These are phyloP conservation scores for Hexactinellida sp. DNA, from an alignment of 37 sponge, comb jelly and placozoan species.

Conservation along the genomic window DNA sequence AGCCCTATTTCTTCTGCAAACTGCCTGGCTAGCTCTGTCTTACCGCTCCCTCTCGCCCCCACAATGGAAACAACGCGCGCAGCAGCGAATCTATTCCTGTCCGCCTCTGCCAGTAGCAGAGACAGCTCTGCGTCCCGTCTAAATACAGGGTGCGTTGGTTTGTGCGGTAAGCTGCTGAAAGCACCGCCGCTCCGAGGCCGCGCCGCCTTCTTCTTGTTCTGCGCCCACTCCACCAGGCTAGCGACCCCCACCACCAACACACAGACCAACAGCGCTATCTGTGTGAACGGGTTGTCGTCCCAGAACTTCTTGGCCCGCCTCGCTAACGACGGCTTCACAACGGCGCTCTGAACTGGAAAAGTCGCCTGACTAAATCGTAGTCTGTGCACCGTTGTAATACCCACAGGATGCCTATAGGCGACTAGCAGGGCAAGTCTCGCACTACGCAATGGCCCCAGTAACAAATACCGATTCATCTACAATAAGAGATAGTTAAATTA, in stretches of 20 bases:
- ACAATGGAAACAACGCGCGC: neutral
- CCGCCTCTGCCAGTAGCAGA: neutral
- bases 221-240: neutral
- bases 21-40: constrained; percentile 6
- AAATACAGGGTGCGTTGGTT: neutral
- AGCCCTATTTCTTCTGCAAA: neutral
- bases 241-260: neutral
- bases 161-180: neutral
- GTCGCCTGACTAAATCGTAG: neutral
- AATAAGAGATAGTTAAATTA: neutral
- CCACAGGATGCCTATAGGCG: neutral
- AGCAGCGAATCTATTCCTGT: neutral
- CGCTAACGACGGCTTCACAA: neutral
- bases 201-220: neutral
- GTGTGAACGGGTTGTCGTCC: constrained; percentile 7
- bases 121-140: neutral
- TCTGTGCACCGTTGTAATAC: neutral
- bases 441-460: neutral
- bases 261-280: constrained; percentile 1
- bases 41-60: neutral
- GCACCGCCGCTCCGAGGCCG: neutral
- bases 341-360: neutral
- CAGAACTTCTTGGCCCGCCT: neutral
- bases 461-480: neutral
- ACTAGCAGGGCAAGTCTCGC: neutral